Base-by-base conservation (phyloP, 2,797 vertebrate genomes). In the Rhinophrynus dorsalis region DNA sequence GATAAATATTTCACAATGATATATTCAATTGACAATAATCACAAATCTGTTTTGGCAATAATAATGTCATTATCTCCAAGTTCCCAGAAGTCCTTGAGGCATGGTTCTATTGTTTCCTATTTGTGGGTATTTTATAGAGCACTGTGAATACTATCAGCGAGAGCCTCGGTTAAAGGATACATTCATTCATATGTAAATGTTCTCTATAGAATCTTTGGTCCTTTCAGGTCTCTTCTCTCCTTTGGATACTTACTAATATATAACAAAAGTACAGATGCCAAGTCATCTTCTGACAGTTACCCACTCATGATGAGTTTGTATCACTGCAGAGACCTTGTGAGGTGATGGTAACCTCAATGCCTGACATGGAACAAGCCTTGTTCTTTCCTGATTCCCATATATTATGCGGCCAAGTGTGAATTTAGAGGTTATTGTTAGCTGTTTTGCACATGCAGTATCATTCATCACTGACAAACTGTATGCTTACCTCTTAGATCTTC, bases 391-490 rank as follows among this genome's bases (percentile, higher is more conserved):
- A 17, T 23, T 27, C 32, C 33, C 47, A 58, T 59, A 40, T 48
- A 51, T 68, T 58, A 40, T 68, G 15, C 59, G 35, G 20, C 23
- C n/a, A 29, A 47, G n/a, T 38, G 21, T 47, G 32, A 67, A 55
- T 55, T 42, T 45, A 27, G 24, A 29, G 48, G 48, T 52, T 29
- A 52, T 10, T 55, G 32, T 37, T 50, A n/a, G 26, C 47, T 68
- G 42, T 24, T 35, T 59, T 30, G 13, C 26, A 50, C 45, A 23
- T 17, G 17, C 47, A 27, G 54, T 33, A 68, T 57, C n/a, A 33
- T 59, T 50, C 12, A 68, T 68, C 55, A 68, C 13, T 59, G 65
- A 68, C 38, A 59, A 50, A 20, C 13, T 27, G n/a, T 13, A 12
- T 27, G 20, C 32, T 59, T 68, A 50, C 20, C 15, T 5, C 15